These are phyloP conservation scores for Menidia menidia DNA, from an alignment of 2,797 vertebrate genomes.

Conservation along the genomic window DNA sequence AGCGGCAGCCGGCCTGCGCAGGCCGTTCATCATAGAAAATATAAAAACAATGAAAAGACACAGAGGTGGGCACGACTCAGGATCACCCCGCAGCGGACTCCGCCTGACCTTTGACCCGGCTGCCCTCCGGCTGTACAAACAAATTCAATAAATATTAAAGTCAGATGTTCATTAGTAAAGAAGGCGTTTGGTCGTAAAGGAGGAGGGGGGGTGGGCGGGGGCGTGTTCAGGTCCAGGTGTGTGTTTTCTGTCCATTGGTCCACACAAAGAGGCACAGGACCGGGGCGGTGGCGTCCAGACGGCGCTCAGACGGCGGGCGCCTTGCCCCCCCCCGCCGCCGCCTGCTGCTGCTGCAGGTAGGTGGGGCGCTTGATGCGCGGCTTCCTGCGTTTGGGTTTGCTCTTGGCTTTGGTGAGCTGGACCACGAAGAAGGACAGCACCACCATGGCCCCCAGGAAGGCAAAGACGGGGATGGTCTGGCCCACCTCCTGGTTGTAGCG, in stretches of 20 bases:
- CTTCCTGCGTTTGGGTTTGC: slow-evolving; percentile 96
- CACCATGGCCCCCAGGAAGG: slow-evolving; percentile 98
- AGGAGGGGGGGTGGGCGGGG: slow-evolving; percentile 18
- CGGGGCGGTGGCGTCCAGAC: too few species aligned
- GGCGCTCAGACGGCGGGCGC: slow-evolving; percentile 89
- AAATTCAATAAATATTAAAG: slow-evolving; percentile 86
- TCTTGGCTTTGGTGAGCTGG: slow-evolving; percentile 95
- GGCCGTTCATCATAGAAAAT: slow-evolving; percentile 64
- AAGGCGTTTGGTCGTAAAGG: slow-evolving; percentile 74
- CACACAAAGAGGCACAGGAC: slow-evolving; percentile 64
- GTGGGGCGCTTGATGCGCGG: slow-evolving; percentile 94
- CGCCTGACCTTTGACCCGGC: too few species aligned
- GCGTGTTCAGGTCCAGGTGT: slow-evolving; percentile 28
- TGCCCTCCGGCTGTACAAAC: slow-evolving; percentile 20
- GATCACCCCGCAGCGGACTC: slow-evolving; percentile 32
- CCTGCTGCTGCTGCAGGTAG: slow-evolving; percentile 89
- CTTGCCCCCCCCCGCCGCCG: slow-evolving; percentile 80
- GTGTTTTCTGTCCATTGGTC: slow-evolving; percentile 65
- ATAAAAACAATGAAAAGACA: slow-evolving; percentile 66
- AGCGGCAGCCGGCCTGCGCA: slow-evolving; percentile 40
- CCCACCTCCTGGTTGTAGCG: slow-evolving; percentile 99
- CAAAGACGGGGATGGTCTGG: slow-evolving; percentile 97
- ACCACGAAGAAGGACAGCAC: slow-evolving; percentile 99
- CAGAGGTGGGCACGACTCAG: slow-evolving; percentile 35
- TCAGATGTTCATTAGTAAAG: slow-evolving; percentile 50